phyloP scores from a whole-genome alignment of 2,113 vertebrate species.

The Tinamus guttatus region DNA sequence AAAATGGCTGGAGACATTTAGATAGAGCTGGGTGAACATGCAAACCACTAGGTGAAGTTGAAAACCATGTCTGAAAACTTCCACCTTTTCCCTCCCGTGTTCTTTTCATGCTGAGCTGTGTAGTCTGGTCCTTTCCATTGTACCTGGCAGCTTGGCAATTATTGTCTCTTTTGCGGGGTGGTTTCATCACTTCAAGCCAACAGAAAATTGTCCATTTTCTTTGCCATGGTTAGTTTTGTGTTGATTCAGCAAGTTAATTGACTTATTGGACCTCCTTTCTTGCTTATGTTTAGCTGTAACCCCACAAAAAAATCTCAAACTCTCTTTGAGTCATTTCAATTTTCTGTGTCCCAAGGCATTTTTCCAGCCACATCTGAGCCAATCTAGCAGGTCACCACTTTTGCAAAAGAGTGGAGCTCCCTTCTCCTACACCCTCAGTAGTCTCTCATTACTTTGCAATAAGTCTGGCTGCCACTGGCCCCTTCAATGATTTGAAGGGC shows the following conservation, averaged over 20 bases:
- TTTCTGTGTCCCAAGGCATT: not conserved
- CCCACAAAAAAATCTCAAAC: not conserved
- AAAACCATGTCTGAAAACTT: not conserved
- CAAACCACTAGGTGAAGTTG: not conserved
- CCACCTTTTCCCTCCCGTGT: not conserved
- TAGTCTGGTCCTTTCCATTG: not conserved
- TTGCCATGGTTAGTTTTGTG: fast-evolving
- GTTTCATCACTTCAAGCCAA: not conserved
- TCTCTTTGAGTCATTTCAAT: not conserved
- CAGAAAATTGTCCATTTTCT: not conserved
- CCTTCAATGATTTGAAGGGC: not conserved
- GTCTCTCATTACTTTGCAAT: not conserved
- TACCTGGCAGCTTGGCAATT: not conserved
- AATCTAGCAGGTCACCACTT: not conserved
- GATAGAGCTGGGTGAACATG: not conserved
- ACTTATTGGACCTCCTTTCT: not conserved
- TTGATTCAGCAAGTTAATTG: not conserved
- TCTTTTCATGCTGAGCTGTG: not conserved
- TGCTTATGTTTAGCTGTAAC: not conserved
- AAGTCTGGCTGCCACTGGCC: not conserved
- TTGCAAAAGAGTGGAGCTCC: not conserved
- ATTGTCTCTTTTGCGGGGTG: not conserved
- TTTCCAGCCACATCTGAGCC: not conserved
- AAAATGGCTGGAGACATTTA: not conserved
- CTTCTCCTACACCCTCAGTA: not conserved